phyloP scores from a whole-genome alignment of 2,113 vertebrate genomes.

The Corythoichthys intestinalis region DNA sequence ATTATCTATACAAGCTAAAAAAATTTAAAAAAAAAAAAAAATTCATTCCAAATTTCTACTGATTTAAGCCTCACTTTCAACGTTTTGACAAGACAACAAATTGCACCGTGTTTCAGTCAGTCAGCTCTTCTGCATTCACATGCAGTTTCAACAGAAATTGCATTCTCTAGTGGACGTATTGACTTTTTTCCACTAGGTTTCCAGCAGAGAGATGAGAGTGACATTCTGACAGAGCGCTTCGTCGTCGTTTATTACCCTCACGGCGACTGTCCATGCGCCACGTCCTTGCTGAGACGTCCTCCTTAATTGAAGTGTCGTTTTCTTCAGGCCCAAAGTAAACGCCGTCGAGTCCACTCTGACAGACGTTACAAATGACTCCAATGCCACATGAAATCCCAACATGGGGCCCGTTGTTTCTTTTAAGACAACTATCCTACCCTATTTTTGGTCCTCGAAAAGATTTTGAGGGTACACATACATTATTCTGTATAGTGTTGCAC shows the following conservation, averaged over 20 bases:
- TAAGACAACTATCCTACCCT: neutral
- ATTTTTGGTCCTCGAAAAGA: neutral
- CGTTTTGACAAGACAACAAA: neutral
- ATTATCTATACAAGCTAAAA: no score
- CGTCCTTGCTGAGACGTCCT: neutral
- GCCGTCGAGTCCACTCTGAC: neutral
- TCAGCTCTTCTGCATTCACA: neutral
- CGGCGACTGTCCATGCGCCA: constrained; percentile 1
- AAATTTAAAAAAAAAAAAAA: no score
- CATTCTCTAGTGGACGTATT: neutral
- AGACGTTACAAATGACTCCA: neutral
- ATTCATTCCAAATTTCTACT: neutral
- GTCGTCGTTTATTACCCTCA: constrained; percentile 1
- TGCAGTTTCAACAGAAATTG: neutral
- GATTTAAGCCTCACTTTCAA: neutral
- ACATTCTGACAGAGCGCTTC: neutral
- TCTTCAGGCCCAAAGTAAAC: neutral
- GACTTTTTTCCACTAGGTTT: neutral
- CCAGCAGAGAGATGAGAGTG: neutral
- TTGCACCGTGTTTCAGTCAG: neutral
- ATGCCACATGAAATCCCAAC: neutral
- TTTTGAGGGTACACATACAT: neutral
- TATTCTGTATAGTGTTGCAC: no score
- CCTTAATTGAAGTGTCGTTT: neutral
- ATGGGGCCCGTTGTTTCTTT: neutral